Conservation (phyloP, 1,140 invertebrate genomes). For the Archegozetes longisetosus region DNA sequence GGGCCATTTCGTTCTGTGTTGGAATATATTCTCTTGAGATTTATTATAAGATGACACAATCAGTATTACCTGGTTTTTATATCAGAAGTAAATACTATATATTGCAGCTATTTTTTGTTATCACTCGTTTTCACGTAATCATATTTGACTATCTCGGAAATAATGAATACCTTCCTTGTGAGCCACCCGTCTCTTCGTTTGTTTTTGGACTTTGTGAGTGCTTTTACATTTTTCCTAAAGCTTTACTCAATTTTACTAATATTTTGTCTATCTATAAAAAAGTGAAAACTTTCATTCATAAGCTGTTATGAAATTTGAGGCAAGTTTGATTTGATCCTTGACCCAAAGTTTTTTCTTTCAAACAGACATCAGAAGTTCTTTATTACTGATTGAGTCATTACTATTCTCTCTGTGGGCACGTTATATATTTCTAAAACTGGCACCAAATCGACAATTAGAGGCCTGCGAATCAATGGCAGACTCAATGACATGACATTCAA, state of each 20-base stretch:
- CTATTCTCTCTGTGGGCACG: conserved; percentile 2
- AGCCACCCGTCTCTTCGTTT: conserved; percentile 10
- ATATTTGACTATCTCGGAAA: conserved; percentile 14
- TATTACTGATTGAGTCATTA: conserved; percentile 1
- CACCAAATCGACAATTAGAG: not conserved
- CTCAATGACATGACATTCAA: conserved; percentile 8
- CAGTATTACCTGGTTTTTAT: conserved; percentile 4
- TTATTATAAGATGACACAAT: conserved; percentile 14
- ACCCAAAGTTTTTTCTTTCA: no score
- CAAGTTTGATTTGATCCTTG: no score
- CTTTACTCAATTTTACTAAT: not conserved
- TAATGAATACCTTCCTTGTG: conserved; percentile 5
- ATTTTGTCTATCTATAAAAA: not conserved
- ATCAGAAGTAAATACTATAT: conserved; percentile 14
- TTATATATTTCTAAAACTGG: not conserved
- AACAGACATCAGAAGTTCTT: conserved; percentile 7
- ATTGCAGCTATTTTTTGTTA: conserved; percentile 10
- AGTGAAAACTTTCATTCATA: not conserved
- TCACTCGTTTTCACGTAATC: conserved; percentile 10
- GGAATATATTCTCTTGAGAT: conserved; percentile 13
- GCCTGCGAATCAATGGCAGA: conserved; percentile 4
- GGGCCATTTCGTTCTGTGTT: conserved; percentile 9
- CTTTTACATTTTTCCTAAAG: conserved; percentile 1
- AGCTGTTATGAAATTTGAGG: not conserved
- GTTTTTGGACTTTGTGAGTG: conserved; percentile 6